Evolutionary conservation across 2,888 invertebrate species (phyloP).

Genomic region (Nemotelus pantherinus): DNA sequence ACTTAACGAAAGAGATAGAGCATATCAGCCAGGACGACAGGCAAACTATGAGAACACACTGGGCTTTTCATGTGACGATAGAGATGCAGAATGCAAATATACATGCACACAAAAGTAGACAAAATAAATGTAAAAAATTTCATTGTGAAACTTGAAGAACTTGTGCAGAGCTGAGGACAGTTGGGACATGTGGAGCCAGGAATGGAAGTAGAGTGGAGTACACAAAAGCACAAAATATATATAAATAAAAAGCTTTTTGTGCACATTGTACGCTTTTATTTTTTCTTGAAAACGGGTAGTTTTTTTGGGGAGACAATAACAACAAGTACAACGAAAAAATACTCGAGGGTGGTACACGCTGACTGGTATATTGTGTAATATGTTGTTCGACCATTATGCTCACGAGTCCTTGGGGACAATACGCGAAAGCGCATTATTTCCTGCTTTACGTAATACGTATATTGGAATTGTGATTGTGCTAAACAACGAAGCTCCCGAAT

Average conservation of each 20-base stretch:
- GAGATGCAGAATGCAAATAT: constrained; percentile 25
- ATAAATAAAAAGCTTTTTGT: constrained; percentile 41
- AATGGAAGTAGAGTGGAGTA: not conserved
- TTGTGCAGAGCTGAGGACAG: too few relatives aligned
- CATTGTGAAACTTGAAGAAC: not conserved
- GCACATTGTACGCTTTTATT: constrained; percentile 34
- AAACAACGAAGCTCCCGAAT: constrained; percentile 34
- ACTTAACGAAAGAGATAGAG: not conserved
- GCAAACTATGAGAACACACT: constrained; percentile 19
- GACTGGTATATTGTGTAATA: constrained; percentile 41
- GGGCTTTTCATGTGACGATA: constrained; percentile 22
- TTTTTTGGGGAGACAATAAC: not conserved
- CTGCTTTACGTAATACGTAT: not conserved
- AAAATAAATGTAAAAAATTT: constrained; percentile 20
- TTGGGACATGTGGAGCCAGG: not conserved
- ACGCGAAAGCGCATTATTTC: constrained; percentile 43
- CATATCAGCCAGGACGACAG: constrained; percentile 22
- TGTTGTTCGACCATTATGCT: constrained; percentile 38
- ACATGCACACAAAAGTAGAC: not conserved
- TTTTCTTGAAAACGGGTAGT: constrained; percentile 35
- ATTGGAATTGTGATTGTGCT: constrained; percentile 31
- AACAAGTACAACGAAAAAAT: not conserved
- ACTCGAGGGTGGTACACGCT: constrained; percentile 8
- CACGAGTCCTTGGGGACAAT: constrained; percentile 40
- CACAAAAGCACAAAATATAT: constrained; percentile 24